Percentiles rank a stretch among this genome's conserved stretches.
phyloP scores from a whole-genome alignment of 2,113 vertebrate species.

The Holacanthus passer region DNA sequence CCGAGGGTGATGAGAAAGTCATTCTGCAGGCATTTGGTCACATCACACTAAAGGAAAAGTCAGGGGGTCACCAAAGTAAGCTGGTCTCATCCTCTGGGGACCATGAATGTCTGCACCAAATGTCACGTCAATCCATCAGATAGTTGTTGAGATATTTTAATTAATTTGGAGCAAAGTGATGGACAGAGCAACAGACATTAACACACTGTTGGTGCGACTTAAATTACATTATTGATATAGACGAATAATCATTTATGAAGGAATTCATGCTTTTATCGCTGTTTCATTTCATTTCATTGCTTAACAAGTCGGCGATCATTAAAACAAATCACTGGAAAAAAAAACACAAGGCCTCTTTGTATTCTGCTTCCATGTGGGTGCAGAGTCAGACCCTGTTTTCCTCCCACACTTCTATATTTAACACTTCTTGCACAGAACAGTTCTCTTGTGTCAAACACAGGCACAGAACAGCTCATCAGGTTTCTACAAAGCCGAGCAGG shows the following conservation, averaged over 20 bases:
- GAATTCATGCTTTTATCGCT: not conserved
- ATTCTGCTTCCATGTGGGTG: not conserved
- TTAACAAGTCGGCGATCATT: not conserved
- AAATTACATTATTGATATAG: not conserved
- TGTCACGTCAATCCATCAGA: not conserved
- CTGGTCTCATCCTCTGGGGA: no score
- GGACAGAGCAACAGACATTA: no score
- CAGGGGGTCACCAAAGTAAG: not conserved
- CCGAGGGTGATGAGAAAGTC: not conserved
- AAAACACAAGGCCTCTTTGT: not conserved
- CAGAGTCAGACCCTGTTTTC: not conserved
- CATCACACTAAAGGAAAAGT: no score
- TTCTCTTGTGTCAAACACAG: not conserved
- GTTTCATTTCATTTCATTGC: not conserved
- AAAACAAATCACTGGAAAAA: not conserved
- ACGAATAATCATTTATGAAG: not conserved
- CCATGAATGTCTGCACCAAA: no score
- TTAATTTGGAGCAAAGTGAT: not conserved
- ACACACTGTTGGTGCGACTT: no score
- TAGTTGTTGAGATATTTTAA: not conserved
- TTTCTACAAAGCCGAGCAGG: slow-evolving; percentile 17
- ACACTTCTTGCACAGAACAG: not conserved
- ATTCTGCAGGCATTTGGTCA: not conserved
- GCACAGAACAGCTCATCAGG: not conserved
- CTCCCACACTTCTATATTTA: slow-evolving; percentile 21